phyloP scores from a whole-genome alignment of 2,113 vertebrate species.

The Grammomys dolichurus region DNA sequence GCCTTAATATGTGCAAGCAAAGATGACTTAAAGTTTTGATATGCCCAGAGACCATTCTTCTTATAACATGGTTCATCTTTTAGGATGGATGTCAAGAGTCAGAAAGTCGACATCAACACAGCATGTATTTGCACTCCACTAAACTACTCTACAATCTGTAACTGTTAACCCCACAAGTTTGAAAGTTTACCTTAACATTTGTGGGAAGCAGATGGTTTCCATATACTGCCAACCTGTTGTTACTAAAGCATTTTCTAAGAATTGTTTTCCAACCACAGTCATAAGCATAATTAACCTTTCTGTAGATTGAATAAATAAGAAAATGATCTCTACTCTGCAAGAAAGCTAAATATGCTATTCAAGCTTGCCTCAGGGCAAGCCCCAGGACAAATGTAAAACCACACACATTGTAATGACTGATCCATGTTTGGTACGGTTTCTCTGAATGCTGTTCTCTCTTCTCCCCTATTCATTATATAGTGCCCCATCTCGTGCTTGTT shows the following conservation, averaged over 20 bases:
- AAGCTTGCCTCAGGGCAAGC: conserved; percentile 44
- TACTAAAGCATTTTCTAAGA: conserved; percentile 89
- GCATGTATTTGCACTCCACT: conserved; percentile 87
- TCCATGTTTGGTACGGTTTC: neutral
- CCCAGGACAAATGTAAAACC: neutral
- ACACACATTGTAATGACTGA: neutral
- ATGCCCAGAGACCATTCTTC: conserved; percentile 82
- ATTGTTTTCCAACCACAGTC: conserved; percentile 88
- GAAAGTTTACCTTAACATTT: conserved; percentile 92
- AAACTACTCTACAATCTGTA: conserved; percentile 88
- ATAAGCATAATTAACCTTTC: conserved; percentile 90
- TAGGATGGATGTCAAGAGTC: conserved; percentile 86
- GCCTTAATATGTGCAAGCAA: conserved; percentile 74
- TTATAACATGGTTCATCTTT: conserved; percentile 84
- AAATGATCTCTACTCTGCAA: conserved; percentile 69
- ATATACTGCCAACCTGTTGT: conserved; percentile 91
- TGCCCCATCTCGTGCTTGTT: neutral
- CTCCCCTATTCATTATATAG: neutral
- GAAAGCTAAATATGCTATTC: conserved; percentile 58
- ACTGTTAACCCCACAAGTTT: conserved; percentile 90
- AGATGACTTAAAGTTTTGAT: conserved; percentile 81
- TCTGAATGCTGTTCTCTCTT: neutral
- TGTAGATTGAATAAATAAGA: conserved; percentile 88
- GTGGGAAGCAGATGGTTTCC: conserved; percentile 90
- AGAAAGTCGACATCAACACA: conserved; percentile 88